Percentiles rank a stretch among this genome's conserved stretches.
Evolutionary conservation across 2,113 vertebrate species (phyloP).

Genomic region (Pagrus major): DNA sequence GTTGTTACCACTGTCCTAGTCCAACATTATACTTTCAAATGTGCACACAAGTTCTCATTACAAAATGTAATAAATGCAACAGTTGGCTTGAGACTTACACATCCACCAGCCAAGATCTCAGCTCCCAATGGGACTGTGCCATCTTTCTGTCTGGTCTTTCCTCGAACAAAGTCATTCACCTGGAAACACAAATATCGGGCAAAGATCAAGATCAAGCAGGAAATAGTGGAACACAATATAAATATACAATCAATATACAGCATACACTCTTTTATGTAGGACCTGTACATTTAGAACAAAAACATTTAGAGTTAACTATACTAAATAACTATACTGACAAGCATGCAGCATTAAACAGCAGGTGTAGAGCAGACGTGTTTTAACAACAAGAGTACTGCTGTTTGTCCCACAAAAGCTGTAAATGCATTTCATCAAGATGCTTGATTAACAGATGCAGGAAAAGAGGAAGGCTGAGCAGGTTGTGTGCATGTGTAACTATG

Average conservation of each 20-base stretch:
- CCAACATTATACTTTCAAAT: neutral
- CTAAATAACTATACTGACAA: no score
- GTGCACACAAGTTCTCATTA: neutral
- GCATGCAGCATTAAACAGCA: neutral
- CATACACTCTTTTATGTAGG: neutral
- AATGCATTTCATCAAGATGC: neutral
- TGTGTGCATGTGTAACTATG: neutral
- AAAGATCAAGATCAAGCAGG: neutral
- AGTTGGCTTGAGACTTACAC: conserved; percentile 86
- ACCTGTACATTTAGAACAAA: neutral
- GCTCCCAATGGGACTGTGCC: conserved; percentile 85
- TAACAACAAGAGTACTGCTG: neutral
- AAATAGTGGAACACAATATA: neutral
- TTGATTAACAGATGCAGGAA: neutral
- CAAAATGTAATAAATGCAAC: conserved; percentile 28
- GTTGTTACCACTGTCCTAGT: neutral
- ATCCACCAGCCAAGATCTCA: conserved; percentile 91
- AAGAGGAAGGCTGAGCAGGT: neutral
- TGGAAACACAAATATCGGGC: conserved; percentile 61
- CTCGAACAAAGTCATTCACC: conserved; percentile 93
- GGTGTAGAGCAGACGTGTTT: neutral
- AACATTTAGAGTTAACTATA: no score
- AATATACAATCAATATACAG: neutral
- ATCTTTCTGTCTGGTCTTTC: conserved; percentile 87
- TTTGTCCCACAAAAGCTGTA: neutral